Evolutionary conservation across 2,113 vertebrate species (phyloP), one percentile per base, ranked within the genome.

Genomic region (Leptobrachium leishanense): DNA sequence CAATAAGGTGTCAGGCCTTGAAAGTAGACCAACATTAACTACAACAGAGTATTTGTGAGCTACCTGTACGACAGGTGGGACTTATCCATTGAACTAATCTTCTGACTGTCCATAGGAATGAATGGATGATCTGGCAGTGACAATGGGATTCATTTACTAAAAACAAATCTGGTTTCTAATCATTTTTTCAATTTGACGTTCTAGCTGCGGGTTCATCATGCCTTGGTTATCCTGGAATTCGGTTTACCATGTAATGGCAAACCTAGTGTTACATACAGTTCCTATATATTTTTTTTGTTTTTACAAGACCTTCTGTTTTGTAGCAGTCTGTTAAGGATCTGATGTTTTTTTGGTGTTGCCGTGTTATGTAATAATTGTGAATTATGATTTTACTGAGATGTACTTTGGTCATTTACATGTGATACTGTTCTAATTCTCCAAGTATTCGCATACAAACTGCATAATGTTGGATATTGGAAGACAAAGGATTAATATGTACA

Each of bases 321-420:
- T 65, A 65, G 43, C 59, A 39, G 42, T 46, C 59, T 59, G 11
- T 77, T 54, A 69, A 69, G 50, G 43, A 66, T 53, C 46, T 72
- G 67, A 50, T 71, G 53, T 59, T 59, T 31, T 31, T 31, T 67
- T 20, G 44, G 42, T 81, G 72, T 81, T 81, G 71, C 53, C 43
- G 64, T 74, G 72, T 74, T 53, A 74, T 81, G 78, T 81, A 80
- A 73, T 62, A 54, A 55, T 72, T 68, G 65, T 68, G 71, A 67
- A 67, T 74, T 81, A 57, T 72, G 31, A 31, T 66, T 79, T 74
- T 79, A 50, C 70, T 43, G 70, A 74, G 42, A 62, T 44, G 43
- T 50, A 50, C 66, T 43, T 43, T 79, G 50, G 65, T 73, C 53
- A 5, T 50, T 50, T 50, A 50, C 46, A 4, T 5, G 8, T 8